Evolutionary conservation across 2,113 vertebrate species (phyloP).

Genomic region (Pimephales promelas): DNA sequence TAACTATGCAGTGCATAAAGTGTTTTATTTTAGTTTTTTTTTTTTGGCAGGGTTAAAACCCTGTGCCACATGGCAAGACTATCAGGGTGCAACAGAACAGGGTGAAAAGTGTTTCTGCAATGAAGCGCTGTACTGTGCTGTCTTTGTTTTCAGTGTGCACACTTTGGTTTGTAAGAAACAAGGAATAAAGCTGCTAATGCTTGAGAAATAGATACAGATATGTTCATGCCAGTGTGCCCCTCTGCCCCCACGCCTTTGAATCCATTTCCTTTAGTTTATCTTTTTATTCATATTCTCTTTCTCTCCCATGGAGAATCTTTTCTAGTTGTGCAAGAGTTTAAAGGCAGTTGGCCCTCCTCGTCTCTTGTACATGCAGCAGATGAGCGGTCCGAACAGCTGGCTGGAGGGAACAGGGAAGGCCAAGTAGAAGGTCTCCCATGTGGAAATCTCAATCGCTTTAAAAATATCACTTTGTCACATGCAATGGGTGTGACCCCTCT

Average conservation of each 20-base stretch:
- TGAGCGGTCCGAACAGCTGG: slow-evolving; percentile 5
- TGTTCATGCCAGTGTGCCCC: not conserved
- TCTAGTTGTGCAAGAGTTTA: not conserved
- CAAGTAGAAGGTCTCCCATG: not conserved
- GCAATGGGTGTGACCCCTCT: not conserved
- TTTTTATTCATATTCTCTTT: not conserved
- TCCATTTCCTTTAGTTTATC: not conserved
- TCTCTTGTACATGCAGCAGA: slow-evolving; percentile 35
- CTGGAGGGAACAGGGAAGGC: slow-evolving; percentile 7
- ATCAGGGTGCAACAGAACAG: not conserved
- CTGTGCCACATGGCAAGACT: not conserved
- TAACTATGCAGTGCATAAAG: too few relatives aligned
- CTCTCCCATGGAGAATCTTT: not conserved
- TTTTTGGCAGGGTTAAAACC: not conserved
- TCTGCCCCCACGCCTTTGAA: not conserved
- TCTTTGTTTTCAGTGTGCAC: not conserved
- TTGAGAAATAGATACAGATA: not conserved
- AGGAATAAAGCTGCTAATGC: not conserved
- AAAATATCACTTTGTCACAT: slow-evolving; percentile 6
- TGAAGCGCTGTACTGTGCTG: not conserved
- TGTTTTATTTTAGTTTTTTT: too few relatives aligned
- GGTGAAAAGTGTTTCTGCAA: not conserved
- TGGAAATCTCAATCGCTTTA: slow-evolving; percentile 1
- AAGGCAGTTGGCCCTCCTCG: not conserved
- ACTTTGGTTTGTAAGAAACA: too few relatives aligned